Conservation (phyloP, 2,888 invertebrate genomes). For the Athrips mouffetella region DNA sequence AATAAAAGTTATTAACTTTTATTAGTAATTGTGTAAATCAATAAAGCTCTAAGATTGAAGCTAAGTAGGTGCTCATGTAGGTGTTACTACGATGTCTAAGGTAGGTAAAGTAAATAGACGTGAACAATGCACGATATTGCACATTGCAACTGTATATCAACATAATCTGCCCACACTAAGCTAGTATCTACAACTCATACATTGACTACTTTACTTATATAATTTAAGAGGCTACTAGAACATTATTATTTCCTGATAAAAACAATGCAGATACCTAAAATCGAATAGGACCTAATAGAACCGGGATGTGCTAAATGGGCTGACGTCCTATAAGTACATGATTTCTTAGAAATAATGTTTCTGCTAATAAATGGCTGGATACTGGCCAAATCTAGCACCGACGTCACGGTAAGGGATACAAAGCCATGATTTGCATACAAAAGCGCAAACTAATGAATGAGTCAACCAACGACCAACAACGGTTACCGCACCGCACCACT, state of each 20-base stretch:
- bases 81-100: not conserved
- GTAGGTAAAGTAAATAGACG: not conserved
- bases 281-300: too few species aligned
- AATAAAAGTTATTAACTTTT: too few species aligned
- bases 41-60: not conserved
- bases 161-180: not conserved
- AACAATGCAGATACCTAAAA: too few species aligned
- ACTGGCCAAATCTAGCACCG: slow-evolving; percentile 7
- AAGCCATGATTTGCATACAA: slow-evolving; percentile 19
- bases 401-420: not conserved
- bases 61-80: not conserved
- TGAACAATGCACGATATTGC: not conserved
- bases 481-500: too few species aligned
- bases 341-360: not conserved
- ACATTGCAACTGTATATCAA: not conserved
- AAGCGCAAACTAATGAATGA: slow-evolving; percentile 15
- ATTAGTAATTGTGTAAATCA: too few species aligned
- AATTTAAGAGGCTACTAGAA: too few species aligned
- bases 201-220: too few species aligned
- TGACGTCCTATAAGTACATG: too few species aligned
- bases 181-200: too few species aligned
- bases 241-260: too few species aligned
- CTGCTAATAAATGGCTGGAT: not conserved
- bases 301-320: too few species aligned
- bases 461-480: slow-evolving; percentile 11